phyloP scores from a whole-genome alignment of 2,113 vertebrate genomes.

The Brachirus orientalis region DNA sequence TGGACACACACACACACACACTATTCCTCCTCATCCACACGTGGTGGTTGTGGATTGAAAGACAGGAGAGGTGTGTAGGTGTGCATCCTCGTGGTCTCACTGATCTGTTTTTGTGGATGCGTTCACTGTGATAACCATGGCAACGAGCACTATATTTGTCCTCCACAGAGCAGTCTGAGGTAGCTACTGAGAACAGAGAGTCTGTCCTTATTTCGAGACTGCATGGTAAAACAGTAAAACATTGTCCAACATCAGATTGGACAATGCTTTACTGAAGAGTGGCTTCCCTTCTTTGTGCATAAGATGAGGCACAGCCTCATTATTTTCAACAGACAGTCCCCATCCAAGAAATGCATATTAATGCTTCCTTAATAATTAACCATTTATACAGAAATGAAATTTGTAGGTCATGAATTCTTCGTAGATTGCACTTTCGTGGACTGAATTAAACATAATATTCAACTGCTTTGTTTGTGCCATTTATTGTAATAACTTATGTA shows the following conservation, averaged over 20 bases:
- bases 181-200: conserved; percentile 44
- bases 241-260: conserved; percentile 14
- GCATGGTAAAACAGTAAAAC: conserved; percentile 12
- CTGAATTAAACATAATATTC: conserved; percentile 13
- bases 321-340: background rate
- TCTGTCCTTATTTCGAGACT: conserved; percentile 40
- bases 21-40: conserved; percentile 50
- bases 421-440: conserved; percentile 8
- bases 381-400: conserved; percentile 8
- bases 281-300: conserved; percentile 1
- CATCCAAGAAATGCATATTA: conserved; percentile 16
- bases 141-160: conserved; percentile 79
- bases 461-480: background rate
- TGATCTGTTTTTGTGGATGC: conserved; percentile 66
- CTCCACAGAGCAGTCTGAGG: conserved; percentile 52
- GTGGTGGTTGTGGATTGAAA: conserved; percentile 63
- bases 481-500: background rate
- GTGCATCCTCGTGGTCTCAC: conserved; percentile 71
- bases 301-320: conserved; percentile 2
- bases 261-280: too few species aligned
- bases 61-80: conserved; percentile 60
- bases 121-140: conserved; percentile 72
- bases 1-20: conserved; percentile 20
- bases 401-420: conserved; percentile 41
- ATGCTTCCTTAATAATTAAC: conserved; percentile 43